Conservation (phyloP, 2,888 invertebrate genomes). For the Galerucella nymphaeae region DNA sequence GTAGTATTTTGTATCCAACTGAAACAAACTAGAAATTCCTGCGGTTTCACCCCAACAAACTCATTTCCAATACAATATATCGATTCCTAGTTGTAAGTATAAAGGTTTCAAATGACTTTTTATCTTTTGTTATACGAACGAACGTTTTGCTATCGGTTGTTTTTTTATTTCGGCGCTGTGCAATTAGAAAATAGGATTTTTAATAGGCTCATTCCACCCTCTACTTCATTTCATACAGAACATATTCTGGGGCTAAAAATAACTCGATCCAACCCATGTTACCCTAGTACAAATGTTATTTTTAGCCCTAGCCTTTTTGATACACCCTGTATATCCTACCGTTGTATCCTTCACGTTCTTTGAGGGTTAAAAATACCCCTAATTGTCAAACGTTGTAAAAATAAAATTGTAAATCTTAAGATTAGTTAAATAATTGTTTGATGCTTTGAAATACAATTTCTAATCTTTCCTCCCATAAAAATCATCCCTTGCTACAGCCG, state of each 20-base stretch:
- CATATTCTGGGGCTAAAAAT: too few species aligned
- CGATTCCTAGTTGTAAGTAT: neutral
- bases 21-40: conserved; percentile 1
- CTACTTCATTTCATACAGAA: too few species aligned
- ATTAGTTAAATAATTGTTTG: too few species aligned
- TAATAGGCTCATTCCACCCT: neutral
- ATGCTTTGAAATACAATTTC: too few species aligned
- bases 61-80: conserved; percentile 1
- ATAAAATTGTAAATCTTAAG: too few species aligned
- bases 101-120: neutral
- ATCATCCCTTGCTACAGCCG: too few species aligned
- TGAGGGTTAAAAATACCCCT: too few species aligned
- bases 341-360: too few species aligned
- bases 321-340: too few species aligned
- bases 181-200: neutral
- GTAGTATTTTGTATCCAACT: conserved; percentile 21
- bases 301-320: too few species aligned
- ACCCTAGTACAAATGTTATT: neutral
- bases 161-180: neutral
- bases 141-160: neutral
- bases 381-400: too few species aligned
- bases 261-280: neutral
- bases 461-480: too few species aligned
- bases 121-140: neutral
- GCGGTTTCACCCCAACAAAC: neutral